These are phyloP conservation scores for Acrobasis repandana DNA, from an alignment of 2,888 invertebrate species.

Conservation along the genomic window DNA sequence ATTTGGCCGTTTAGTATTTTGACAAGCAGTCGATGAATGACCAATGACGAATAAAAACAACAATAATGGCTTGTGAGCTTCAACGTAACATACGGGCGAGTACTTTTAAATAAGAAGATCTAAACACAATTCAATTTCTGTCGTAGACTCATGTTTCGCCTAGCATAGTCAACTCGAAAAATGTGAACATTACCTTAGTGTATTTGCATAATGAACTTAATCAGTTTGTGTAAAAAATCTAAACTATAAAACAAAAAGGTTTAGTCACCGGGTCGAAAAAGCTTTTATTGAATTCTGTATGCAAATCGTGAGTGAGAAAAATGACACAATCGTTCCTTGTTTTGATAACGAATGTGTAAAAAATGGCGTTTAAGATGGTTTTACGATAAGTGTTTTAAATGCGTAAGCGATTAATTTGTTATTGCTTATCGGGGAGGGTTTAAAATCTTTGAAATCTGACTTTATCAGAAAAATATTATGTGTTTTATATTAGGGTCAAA, in stretches of 20 bases:
- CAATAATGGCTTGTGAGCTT: too few species aligned
- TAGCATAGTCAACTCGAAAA: background rate
- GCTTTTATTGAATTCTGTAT: constrained; percentile 22
- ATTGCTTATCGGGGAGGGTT: background rate
- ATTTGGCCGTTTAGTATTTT: too few species aligned
- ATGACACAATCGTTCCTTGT: constrained; percentile 13
- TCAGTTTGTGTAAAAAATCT: constrained; percentile 22
- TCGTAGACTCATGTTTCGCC: too few species aligned
- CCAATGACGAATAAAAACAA: too few species aligned
- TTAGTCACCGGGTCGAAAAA: constrained; percentile 18
- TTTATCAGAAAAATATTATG: background rate
- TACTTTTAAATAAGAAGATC: too few species aligned
- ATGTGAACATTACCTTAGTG: background rate
- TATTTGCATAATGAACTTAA: constrained; percentile 31
- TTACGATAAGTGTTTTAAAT: constrained; percentile 16
- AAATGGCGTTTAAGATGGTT: constrained; percentile 17
- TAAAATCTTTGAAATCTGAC: background rate
- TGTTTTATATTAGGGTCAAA: too few species aligned
- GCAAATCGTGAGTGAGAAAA: constrained; percentile 16
- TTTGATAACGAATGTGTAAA: constrained; percentile 13
- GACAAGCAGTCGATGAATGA: too few species aligned
- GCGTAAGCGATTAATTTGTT: constrained; percentile 8
- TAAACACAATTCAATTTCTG: too few species aligned
- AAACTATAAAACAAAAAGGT: constrained; percentile 24
- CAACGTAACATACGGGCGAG: too few species aligned